Evolutionary conservation across 2,113 vertebrate species (phyloP), one percentile per base, ranked within the genome.

Genomic region (Orientallactaga bullata): DNA sequence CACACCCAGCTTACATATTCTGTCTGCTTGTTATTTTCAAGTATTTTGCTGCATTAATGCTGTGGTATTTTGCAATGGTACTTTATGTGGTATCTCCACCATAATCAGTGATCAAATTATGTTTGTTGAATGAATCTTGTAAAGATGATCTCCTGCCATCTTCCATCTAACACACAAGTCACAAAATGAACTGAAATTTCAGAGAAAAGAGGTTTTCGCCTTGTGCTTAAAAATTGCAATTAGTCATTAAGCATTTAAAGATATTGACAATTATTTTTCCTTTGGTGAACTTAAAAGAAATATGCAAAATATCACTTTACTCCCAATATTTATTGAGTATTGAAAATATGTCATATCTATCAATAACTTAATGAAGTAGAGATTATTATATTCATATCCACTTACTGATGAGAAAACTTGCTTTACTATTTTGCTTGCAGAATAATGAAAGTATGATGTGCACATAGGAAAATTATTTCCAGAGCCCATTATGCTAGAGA

Each of bases 231-330:
- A 71, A 93, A 77, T 28, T 55, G 35, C 73, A 93, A 91, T 91
- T 93, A 88, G 42, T 94, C 5, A 72, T 35, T 63, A 71, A 85
- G 89, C 85, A 87, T 95, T 91, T 85, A 73, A 15, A 66, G n/a
- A 74, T 21, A 71, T 2, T 81, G 28, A 65, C 12, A 80, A 79
- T 69, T 63, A 42, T 69, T 89, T 93, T 91, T 82, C 84, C 84
- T 69, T 24, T 89, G 24, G 37, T 58, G 47, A 95, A 73, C 7
- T 18, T 82, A 84, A 63, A 61, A 76, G 26, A 80, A 84, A 61
- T 15, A 91, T 55, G 2, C 13, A 61, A 30, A 84, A 58, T 71
- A n/a, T 72, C 58, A 66, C 35, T 72, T 90, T 85, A 69, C 28
- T 55, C 55, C 55, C 7, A 55, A 55, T 80, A 85, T 74, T 85